phyloP scores from a whole-genome alignment of 2,113 vertebrate species.

The Limnothrissa miodon region DNA sequence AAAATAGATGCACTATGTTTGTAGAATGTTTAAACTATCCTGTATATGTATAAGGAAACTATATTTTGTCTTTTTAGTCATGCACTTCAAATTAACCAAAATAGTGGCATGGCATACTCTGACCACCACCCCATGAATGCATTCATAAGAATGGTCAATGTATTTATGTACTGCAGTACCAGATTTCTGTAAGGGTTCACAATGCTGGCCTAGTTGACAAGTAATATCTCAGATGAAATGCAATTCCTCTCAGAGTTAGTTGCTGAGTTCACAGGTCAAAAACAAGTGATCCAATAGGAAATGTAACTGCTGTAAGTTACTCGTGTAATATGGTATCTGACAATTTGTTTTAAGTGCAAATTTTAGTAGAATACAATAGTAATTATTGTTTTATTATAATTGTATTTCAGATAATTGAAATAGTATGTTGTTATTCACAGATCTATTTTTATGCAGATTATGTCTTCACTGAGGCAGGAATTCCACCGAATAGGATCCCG shows the following conservation, averaged over 20 bases:
- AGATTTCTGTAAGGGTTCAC: background rate
- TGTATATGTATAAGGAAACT: no score
- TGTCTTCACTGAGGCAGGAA: slow-evolving; percentile 79
- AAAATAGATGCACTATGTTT: no score
- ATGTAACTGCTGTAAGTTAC: background rate
- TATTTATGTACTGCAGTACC: background rate
- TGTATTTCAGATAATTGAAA: background rate
- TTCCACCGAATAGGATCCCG: slow-evolving; percentile 72
- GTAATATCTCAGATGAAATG: background rate
- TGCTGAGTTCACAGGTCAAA: background rate
- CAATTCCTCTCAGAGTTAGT: background rate
- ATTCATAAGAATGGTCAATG: background rate
- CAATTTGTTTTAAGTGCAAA: no score
- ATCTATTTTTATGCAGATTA: slow-evolving; percentile 90
- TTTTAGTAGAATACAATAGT: background rate
- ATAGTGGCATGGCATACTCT: background rate
- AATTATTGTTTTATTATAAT: background rate
- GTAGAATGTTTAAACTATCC: no score
- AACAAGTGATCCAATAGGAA: background rate
- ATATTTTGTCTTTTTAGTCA: no score
- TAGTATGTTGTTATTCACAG: slow-evolving; percentile 53
- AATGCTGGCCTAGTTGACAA: background rate
- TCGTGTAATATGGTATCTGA: background rate
- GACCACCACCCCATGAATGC: background rate
- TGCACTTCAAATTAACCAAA: no score